Evolutionary conservation across 2,888 invertebrate genomes (phyloP).

Genomic region (Heliconius erato): DNA sequence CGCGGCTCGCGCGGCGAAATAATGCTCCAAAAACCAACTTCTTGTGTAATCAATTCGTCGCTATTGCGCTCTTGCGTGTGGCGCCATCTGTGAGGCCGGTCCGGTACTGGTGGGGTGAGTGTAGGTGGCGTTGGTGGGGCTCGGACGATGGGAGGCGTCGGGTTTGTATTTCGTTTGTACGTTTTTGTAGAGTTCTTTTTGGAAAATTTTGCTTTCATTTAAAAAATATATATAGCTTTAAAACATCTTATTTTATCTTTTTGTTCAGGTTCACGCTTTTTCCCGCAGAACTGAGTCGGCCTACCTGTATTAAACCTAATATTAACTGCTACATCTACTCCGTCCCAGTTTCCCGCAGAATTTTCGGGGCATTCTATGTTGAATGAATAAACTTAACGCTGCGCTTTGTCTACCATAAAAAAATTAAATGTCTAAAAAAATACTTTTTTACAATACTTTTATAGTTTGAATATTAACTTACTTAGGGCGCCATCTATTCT

Average conservation of each 20-base stretch:
- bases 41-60: constrained; percentile 30
- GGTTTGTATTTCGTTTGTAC: neutral
- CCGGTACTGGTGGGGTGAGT: neutral
- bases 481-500: no score
- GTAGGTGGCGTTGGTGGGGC: neutral
- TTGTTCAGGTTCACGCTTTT: no score
- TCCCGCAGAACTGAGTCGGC: no score
- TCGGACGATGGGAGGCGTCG: neutral
- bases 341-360: no score
- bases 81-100: neutral
- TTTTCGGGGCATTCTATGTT: neutral
- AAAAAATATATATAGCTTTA: no score
- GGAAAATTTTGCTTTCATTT: no score
- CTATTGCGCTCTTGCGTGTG: constrained; percentile 7
- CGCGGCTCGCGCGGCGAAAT: constrained; percentile 83
- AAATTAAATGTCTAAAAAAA: no score
- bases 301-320: no score
- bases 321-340: no score
- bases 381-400: neutral
- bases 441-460: no score
- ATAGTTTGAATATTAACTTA: no score
- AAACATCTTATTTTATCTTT: no score
- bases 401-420: neutral
- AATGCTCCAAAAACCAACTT: constrained; percentile 2
- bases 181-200: neutral